Evolutionary conservation across 2,113 vertebrate species (phyloP).

Genomic region (Malurus alboscapulatus): DNA sequence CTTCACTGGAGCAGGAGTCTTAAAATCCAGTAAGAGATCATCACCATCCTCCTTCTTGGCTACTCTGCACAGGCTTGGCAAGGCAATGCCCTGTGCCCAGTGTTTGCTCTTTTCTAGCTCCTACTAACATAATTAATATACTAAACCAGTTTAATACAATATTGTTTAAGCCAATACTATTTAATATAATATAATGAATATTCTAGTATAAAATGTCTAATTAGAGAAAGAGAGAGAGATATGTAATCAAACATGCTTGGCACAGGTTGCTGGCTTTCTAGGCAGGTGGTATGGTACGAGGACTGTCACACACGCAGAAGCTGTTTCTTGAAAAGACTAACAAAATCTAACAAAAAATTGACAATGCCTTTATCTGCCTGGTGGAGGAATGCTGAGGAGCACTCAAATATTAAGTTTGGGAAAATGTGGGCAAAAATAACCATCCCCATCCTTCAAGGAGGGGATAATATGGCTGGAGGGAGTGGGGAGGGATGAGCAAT

Average conservation of each 20-base stretch:
- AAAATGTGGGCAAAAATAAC: neutral
- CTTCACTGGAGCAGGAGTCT: neutral
- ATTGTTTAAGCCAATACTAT: neutral
- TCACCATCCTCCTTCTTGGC: neutral
- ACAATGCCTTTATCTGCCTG: neutral
- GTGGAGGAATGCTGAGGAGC: neutral
- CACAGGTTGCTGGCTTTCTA: neutral
- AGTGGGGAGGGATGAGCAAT: neutral
- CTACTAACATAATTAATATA: neutral
- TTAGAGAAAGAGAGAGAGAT: neutral
- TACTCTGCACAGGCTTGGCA: neutral
- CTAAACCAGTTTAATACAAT: neutral
- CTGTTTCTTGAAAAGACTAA: neutral
- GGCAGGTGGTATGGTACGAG: neutral
- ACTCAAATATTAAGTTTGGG: accelerated
- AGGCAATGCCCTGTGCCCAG: neutral
- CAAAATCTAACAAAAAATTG: neutral
- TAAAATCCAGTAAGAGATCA: neutral
- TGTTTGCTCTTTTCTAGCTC: neutral
- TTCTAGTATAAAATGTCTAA: too few species aligned
- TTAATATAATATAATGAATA: neutral
- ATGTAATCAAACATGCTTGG: neutral
- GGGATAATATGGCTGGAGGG: neutral
- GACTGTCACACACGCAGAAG: neutral
- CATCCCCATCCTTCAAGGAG: neutral